Percentiles rank a stretch among this genome's conserved stretches.
Evolutionary conservation across 2,888 invertebrate genomes (phyloP).

Genomic region (Beris morrisii): DNA sequence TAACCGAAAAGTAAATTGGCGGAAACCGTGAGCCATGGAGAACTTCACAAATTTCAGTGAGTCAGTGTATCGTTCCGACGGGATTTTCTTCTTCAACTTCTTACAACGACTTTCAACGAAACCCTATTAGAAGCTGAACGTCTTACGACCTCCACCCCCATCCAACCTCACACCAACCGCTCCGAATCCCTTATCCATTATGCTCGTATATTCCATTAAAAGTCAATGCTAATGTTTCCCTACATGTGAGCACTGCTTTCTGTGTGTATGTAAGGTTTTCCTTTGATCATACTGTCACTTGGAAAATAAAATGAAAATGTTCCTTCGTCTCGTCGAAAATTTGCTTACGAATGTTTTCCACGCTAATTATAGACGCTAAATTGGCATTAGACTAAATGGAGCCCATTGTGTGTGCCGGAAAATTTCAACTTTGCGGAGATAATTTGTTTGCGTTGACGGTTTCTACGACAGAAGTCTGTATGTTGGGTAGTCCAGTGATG

Average conservation of each 20-base stretch:
- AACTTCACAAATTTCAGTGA: background rate
- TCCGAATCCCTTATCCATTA: background rate
- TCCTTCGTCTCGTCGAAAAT: conserved; percentile 5
- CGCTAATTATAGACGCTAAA: conserved; percentile 34
- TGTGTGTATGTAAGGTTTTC: background rate
- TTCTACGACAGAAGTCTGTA: conserved; percentile 2
- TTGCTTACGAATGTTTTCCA: conserved; percentile 31
- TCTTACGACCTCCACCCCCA: background rate
- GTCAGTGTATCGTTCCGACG: background rate
- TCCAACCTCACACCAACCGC: background rate
- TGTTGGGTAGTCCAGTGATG: background rate
- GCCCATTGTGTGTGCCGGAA: conserved; percentile 30
- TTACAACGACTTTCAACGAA: no score
- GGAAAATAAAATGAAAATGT: background rate
- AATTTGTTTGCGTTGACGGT: conserved; percentile 31
- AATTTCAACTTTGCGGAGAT: conserved; percentile 28
- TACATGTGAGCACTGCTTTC: background rate
- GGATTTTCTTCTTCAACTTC: no score
- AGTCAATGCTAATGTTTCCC: conserved; percentile 3
- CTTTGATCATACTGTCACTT: no score
- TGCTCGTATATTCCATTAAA: background rate
- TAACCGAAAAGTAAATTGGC: conserved; percentile 13
- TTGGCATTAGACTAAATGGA: conserved; percentile 33
- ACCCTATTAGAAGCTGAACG: no score
- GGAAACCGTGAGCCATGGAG: background rate